phyloP scores from a whole-genome alignment of 2,797 vertebrate species.

The Pseudochromis fuscus region DNA sequence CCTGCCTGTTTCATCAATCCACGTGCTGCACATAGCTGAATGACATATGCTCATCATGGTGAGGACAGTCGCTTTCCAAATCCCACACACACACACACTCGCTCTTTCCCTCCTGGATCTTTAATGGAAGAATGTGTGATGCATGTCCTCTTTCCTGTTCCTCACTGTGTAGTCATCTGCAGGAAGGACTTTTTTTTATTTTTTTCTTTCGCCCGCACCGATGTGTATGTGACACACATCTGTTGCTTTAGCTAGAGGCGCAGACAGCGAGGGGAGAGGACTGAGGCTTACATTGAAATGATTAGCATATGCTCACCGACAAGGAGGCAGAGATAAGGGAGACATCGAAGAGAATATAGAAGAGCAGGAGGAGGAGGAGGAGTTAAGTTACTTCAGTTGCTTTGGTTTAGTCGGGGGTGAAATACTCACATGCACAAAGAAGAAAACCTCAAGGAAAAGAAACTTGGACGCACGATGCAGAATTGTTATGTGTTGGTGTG shows the following conservation, averaged over 20 bases:
- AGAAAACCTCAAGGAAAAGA: background rate
- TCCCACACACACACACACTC: background rate
- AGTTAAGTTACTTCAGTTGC: background rate
- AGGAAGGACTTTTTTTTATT: constrained; percentile 19
- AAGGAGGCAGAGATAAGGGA: constrained; percentile 66
- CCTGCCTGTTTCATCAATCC: constrained; percentile 64
- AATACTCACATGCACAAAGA: too few species aligned
- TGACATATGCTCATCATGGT: constrained; percentile 55
- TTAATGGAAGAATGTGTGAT: constrained; percentile 53
- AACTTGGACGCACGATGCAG: constrained; percentile 3
- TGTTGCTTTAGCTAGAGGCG: constrained; percentile 77
- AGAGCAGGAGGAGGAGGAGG: constrained; percentile 17
- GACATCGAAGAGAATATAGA: constrained; percentile 46
- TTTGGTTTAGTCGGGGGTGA: too few species aligned
- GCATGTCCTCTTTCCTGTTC: constrained; percentile 36
- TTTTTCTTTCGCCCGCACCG: constrained; percentile 7
- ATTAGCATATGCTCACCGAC: constrained; percentile 56
- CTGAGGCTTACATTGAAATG: constrained; percentile 57
- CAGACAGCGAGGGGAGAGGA: constrained; percentile 43
- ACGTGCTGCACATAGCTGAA: constrained; percentile 73
- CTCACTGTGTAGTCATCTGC: constrained; percentile 37
- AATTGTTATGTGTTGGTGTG: constrained; percentile 2
- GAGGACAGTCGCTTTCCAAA: constrained; percentile 42
- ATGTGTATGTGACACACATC: constrained; percentile 70
- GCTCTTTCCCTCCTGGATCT: constrained; percentile 20